phyloP scores from a whole-genome alignment of 2,797 vertebrate species.

The Gallinago solitaria region DNA sequence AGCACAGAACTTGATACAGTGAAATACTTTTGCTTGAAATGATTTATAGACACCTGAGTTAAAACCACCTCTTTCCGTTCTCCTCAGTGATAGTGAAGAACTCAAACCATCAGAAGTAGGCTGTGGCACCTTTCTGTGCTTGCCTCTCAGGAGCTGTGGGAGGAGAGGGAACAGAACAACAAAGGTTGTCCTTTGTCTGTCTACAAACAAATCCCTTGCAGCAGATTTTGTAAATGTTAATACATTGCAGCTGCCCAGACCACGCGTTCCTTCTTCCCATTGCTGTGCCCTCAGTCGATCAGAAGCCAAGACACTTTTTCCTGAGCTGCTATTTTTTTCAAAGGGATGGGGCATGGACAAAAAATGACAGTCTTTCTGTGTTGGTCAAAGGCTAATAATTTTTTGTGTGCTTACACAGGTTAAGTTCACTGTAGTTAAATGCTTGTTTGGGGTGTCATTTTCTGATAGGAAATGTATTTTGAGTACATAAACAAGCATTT shows the following conservation, averaged over 20 bases:
- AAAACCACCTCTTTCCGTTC: background rate
- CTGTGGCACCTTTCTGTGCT: background rate
- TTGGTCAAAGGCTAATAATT: background rate
- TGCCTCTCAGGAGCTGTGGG: background rate
- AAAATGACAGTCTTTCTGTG: background rate
- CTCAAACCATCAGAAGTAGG: background rate
- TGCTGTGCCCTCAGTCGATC: background rate
- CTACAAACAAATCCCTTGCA: background rate
- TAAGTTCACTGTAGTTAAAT: accelerated
- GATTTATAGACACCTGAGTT: background rate
- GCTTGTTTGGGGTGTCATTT: background rate
- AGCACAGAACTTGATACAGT: background rate
- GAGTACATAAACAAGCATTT: background rate
- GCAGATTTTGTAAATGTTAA: background rate
- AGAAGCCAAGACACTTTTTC: background rate
- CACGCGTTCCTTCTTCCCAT: background rate
- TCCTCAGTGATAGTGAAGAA: background rate
- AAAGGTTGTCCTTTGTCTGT: background rate
- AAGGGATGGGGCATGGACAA: accelerated
- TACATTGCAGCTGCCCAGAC: background rate
- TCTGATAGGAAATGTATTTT: background rate
- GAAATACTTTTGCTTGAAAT: background rate
- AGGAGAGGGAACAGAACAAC: background rate
- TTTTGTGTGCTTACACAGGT: background rate
- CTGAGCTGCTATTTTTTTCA: background rate